Percentiles rank a stretch among this genome's conserved stretches.
Conservation (phyloP, 1,140 invertebrate species). For the Eumaeus atala region DNA sequence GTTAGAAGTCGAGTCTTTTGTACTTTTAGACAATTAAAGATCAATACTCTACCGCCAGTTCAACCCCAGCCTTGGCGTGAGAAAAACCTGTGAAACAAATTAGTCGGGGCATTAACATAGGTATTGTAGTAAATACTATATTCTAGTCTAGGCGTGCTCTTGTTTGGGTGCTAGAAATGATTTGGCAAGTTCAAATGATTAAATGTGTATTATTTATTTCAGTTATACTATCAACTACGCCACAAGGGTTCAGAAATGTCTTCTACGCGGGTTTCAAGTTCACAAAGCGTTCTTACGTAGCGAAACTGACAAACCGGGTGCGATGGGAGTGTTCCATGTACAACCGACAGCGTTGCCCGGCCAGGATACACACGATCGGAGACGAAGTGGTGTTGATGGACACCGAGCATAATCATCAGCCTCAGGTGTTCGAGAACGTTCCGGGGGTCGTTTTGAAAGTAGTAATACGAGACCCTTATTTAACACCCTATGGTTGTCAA, state of each 20-base stretch:
- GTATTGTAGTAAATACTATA: no score
- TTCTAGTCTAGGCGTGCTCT: no score
- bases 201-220: constrained; percentile 13
- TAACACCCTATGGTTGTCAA: no score
- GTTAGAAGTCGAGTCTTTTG: no score
- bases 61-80: no score
- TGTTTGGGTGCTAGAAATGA: no score
- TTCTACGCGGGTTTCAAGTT: constrained; percentile 28
- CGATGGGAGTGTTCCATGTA: constrained; percentile 31
- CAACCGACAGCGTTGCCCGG: constrained; percentile 19
- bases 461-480: background rate
- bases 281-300: constrained; percentile 22
- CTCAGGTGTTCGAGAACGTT: constrained; percentile 9
- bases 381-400: constrained; percentile 21
- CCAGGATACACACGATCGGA: constrained; percentile 25
- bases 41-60: no score
- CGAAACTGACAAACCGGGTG: constrained; percentile 22
- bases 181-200: no score
- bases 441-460: constrained; percentile 13
- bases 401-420: constrained; percentile 20
- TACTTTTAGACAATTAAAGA: no score
- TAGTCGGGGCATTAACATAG: no score
- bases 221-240: constrained; percentile 22
- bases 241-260: constrained; percentile 23
- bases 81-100: no score